phyloP scores from a whole-genome alignment of 1,140 invertebrate species.

The Pseudoatta argentina region DNA sequence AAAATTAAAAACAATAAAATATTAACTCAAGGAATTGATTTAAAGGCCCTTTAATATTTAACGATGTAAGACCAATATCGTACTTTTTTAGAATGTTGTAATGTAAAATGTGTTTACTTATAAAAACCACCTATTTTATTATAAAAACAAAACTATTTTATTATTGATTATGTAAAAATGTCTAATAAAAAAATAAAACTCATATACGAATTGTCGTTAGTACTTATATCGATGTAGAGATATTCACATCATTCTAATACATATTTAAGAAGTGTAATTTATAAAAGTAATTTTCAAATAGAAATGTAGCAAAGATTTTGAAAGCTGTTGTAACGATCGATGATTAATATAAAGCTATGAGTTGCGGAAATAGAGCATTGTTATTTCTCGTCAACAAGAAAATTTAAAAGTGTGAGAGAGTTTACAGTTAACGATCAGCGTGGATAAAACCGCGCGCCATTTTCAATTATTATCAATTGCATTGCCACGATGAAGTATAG shows the following conservation, averaged over 20 bases:
- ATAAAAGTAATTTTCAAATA: background rate
- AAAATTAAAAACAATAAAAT: background rate
- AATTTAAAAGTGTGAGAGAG: slow-evolving; percentile 42
- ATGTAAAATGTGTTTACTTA: background rate
- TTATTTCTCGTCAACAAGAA: slow-evolving; percentile 48
- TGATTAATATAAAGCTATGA: slow-evolving; percentile 8
- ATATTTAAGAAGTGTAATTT: background rate
- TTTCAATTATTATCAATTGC: slow-evolving; percentile 60
- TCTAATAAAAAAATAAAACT: background rate
- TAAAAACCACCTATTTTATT: background rate
- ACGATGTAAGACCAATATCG: background rate
- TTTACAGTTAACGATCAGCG: slow-evolving; percentile 43
- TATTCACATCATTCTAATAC: background rate
- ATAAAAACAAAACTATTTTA: background rate
- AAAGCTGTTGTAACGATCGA: background rate
- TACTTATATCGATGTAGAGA: background rate
- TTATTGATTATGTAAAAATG: background rate
- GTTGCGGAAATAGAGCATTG: slow-evolving; percentile 15
- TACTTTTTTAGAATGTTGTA: background rate
- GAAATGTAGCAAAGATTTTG: slow-evolving; percentile 10
- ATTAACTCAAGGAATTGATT: background rate
- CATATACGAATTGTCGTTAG: background rate
- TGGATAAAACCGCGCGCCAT: slow-evolving; percentile 42
- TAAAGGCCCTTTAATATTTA: too few relatives aligned
- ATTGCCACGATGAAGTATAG: slow-evolving; percentile 19